These are phyloP conservation scores for Psittacara wagleri DNA, from an alignment of 2,113 vertebrate species.

Conservation along the genomic window DNA sequence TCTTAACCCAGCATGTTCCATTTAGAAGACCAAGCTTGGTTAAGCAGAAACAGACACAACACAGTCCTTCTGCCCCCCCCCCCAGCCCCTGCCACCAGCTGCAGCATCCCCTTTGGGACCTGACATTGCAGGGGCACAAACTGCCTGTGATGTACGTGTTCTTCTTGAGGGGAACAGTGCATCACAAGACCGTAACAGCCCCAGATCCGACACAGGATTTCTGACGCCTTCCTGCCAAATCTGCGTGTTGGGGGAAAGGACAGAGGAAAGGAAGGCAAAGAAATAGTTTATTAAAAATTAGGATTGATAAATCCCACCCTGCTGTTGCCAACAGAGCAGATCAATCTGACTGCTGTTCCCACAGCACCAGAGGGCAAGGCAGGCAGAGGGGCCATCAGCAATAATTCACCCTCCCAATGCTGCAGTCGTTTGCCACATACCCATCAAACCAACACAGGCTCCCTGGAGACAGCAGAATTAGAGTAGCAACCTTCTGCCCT, in stretches of 20 bases:
- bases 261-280: background rate
- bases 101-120: background rate
- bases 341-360: background rate
- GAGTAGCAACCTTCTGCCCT: background rate
- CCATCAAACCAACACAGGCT: background rate
- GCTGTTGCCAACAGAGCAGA: background rate
- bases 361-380: background rate
- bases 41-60: background rate
- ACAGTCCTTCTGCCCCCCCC: rapidly evolving
- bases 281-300: background rate
- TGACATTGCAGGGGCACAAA: background rate
- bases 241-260: background rate
- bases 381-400: rapidly evolving
- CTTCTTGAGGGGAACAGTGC: background rate
- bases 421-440: background rate
- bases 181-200: background rate
- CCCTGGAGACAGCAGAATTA: background rate
- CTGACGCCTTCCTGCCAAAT: background rate
- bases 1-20: background rate
- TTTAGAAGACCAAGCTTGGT: background rate
- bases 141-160: rapidly evolving
- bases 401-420: background rate
- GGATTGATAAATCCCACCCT: background rate
- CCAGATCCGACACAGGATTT: rapidly evolving
- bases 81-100: rapidly evolving